Conservation (phyloP, 92 coral and sea anemone species). For the Epizoanthus fatuus region DNA sequence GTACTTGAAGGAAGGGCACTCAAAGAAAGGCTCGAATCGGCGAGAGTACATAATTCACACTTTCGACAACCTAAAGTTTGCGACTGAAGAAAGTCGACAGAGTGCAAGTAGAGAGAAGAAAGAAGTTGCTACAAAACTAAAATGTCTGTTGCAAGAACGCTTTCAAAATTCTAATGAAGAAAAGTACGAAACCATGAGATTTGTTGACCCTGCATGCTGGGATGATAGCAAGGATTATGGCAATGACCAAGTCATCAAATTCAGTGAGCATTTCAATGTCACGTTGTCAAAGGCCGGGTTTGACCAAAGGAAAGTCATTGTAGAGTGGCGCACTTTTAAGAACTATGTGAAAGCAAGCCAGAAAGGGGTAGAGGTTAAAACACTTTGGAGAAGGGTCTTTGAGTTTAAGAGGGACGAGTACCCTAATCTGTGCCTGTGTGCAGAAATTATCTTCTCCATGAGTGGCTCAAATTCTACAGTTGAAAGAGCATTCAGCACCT, state of each 20-base stretch:
- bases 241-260: conserved; percentile 6
- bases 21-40: conserved; percentile 4
- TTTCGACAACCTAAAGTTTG: background rate
- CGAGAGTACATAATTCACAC: conserved; percentile 10
- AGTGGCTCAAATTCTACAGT: conserved; percentile 21
- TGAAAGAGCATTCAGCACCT: conserved; percentile 40
- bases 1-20: conserved; percentile 28
- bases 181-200: conserved; percentile 18
- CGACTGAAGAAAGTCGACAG: conserved; percentile 20
- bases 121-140: conserved; percentile 23
- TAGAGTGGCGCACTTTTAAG: conserved; percentile 24
- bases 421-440: conserved; percentile 16
- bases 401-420: background rate
- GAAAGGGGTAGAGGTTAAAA: conserved; percentile 1
- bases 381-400: conserved; percentile 11
- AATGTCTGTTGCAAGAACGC: conserved; percentile 15
- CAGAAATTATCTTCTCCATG: conserved; percentile 12
- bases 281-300: conserved; percentile 18
- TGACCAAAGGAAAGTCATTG: conserved; percentile 5
- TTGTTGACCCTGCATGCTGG: conserved; percentile 37
- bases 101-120: conserved; percentile 13
- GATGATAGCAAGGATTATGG: conserved; percentile 10
- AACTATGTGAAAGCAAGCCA: conserved; percentile 13
- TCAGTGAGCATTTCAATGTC: conserved; percentile 11
- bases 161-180: conserved; percentile 26